Evolutionary conservation across 2,888 invertebrate genomes (phyloP), one percentile per base, ranked within the genome.

Genomic region (Agrochola circellaris): DNA sequence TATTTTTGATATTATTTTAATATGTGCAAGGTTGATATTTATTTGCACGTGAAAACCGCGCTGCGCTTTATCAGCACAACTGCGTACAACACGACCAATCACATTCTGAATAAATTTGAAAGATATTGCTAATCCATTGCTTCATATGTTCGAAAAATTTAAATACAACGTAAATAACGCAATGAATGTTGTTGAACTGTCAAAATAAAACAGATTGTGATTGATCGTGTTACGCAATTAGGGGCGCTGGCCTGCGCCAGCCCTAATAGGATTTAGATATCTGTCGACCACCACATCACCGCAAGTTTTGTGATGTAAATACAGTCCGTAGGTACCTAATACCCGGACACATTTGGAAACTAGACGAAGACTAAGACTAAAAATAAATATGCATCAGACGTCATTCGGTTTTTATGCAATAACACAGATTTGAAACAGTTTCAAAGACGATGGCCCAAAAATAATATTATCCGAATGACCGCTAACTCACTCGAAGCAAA

Each of bases 401-500:
- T 42, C n/a, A 23, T 42, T 62, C 5, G 17, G 11, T 60, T 58
- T 48, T 48, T 66, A n/a, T 58, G 15, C 17, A 76, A 73, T 48
- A 56, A 9, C 20, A 30, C 11, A 45, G 30, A 69, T 51, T 45
- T 38, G 5, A 26, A 48, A 74, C 34, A 9, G 56, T 60, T 77
- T 54, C 30, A 69, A 61, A 51, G 60, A 54, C n/a, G 60, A 72
- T 20, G 30, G 7, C 23, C 8, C 11, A 26, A 38, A 80, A 71
- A 56, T 64, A 75, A 42, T 56, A 66, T 38, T 30, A 69, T 45
- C 26, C 15, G 20, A 51, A 62, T 58, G 2, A 38, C 17, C 38
- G 48, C 7, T 30, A 30, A 30, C 3, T 60, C 8, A 60, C 26
- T 26, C 56, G n/a, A 56, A n/a, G 51, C 51, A 20, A 51, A 51